Evolutionary conservation across 2,113 vertebrate species (phyloP).

Genomic region (Gallinago undulata): DNA sequence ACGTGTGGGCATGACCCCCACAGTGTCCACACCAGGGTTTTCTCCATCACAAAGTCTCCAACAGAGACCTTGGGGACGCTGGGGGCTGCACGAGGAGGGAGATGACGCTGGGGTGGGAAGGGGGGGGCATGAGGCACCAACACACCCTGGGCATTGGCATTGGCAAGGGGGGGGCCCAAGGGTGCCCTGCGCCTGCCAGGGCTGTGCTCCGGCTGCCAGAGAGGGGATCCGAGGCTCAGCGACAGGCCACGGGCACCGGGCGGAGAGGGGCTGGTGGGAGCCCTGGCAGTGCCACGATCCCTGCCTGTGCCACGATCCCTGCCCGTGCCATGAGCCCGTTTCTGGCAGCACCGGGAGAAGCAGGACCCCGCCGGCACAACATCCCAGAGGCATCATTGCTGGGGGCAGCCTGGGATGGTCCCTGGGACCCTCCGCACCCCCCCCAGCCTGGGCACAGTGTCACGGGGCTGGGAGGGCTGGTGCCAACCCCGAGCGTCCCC

Average conservation of each 20-base stretch:
- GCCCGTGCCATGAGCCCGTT: not conserved
- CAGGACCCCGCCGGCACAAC: rapidly evolving
- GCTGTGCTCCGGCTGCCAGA: rapidly evolving
- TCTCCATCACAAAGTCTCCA: not conserved
- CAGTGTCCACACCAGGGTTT: rapidly evolving
- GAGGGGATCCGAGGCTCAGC: rapidly evolving
- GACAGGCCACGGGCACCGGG: rapidly evolving
- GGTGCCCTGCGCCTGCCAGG: rapidly evolving
- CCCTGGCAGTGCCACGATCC: rapidly evolving
- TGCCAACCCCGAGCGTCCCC: not conserved
- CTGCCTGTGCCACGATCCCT: rapidly evolving
- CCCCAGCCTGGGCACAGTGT: rapidly evolving
- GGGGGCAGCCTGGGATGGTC: not conserved
- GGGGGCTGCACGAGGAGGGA: too few species aligned
- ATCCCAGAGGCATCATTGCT: rapidly evolving
- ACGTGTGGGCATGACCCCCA: rapidly evolving
- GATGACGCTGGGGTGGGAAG: too few species aligned
- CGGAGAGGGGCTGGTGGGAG: not conserved
- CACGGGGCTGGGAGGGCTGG: not conserved
- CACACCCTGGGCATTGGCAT: rapidly evolving
- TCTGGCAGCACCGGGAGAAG: not conserved
- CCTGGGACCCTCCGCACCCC: not conserved
- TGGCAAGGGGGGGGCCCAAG: rapidly evolving
- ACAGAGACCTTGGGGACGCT: rapidly evolving
- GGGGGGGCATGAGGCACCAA: not conserved